phyloP scores from a whole-genome alignment of 2,888 invertebrate species.

The Apamea anceps region DNA sequence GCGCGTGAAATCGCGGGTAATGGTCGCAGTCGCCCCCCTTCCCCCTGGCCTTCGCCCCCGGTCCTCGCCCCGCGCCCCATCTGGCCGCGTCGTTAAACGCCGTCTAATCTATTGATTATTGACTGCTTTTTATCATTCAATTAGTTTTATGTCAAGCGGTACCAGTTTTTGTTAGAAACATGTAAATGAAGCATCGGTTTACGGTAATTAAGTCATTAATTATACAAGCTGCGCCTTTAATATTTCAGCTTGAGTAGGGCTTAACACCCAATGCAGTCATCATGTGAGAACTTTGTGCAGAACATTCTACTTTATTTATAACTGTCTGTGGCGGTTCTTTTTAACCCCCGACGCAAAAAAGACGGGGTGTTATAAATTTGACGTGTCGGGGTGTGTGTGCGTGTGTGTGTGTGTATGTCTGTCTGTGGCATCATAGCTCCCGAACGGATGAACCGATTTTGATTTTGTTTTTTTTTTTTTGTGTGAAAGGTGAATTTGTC shows the following conservation, averaged over 20 bases:
- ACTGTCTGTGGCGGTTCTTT: neutral
- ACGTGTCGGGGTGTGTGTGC: no score
- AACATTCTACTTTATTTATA: neutral
- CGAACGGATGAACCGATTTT: no score
- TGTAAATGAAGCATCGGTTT: constrained; percentile 38
- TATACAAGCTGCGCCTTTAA: neutral
- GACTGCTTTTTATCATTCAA: constrained; percentile 56
- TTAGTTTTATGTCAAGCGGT: constrained; percentile 57
- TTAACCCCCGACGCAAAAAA: no score
- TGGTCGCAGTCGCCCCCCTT: constrained; percentile 30
- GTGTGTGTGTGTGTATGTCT: no score
- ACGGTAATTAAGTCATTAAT: constrained; percentile 31
- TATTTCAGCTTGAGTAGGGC: neutral
- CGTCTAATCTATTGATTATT: constrained; percentile 58
- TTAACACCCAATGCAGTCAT: neutral
- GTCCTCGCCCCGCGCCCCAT: constrained; percentile 50
- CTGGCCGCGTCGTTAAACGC: constrained; percentile 51
- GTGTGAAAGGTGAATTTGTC: no score
- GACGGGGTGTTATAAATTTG: no score
- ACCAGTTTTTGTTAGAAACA: constrained; percentile 44
- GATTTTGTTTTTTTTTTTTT: no score
- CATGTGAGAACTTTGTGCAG: neutral
- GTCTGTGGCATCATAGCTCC: no score
- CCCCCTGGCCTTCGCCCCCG: constrained; percentile 9
- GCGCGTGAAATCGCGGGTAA: constrained; percentile 74